Conservation (phyloP, 1,140 invertebrate species). For the Apis mellifera region DNA sequence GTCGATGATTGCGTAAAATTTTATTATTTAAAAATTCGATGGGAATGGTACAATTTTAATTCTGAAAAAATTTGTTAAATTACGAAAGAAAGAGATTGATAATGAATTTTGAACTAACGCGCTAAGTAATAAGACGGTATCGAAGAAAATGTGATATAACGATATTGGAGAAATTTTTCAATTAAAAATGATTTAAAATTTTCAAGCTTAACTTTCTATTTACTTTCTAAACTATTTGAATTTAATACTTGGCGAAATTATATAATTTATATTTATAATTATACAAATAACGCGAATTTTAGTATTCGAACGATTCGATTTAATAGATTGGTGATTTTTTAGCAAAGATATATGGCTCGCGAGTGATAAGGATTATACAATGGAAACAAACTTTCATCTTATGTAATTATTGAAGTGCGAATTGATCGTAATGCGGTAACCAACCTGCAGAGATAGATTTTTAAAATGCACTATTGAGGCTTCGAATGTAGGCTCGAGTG, state of each 20-base stretch:
- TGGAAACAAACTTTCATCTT: conserved; percentile 1
- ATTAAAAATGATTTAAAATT: too few relatives aligned
- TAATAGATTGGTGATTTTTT: neutral
- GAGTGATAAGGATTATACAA: neutral
- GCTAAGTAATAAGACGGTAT: too few relatives aligned
- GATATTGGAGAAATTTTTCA: too few relatives aligned
- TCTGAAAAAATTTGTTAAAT: too few relatives aligned
- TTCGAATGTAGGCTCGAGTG: neutral
- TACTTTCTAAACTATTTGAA: too few relatives aligned
- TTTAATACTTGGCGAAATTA: neutral
- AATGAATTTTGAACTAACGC: too few relatives aligned
- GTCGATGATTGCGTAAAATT: too few relatives aligned
- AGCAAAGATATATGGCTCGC: neutral
- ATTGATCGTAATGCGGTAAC: conserved; percentile 35
- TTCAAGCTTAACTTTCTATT: too few relatives aligned
- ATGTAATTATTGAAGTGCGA: conserved; percentile 24
- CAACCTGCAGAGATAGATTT: neutral
- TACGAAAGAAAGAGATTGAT: too few relatives aligned
- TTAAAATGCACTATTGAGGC: conserved; percentile 18
- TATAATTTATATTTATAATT: neutral
- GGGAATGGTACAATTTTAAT: too few relatives aligned
- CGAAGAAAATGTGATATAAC: too few relatives aligned
- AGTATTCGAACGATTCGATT: neutral
- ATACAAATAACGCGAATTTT: neutral
- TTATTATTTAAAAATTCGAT: too few relatives aligned